Evolutionary conservation across 2,113 vertebrate species (phyloP).

Genomic region (Penelope pileata): DNA sequence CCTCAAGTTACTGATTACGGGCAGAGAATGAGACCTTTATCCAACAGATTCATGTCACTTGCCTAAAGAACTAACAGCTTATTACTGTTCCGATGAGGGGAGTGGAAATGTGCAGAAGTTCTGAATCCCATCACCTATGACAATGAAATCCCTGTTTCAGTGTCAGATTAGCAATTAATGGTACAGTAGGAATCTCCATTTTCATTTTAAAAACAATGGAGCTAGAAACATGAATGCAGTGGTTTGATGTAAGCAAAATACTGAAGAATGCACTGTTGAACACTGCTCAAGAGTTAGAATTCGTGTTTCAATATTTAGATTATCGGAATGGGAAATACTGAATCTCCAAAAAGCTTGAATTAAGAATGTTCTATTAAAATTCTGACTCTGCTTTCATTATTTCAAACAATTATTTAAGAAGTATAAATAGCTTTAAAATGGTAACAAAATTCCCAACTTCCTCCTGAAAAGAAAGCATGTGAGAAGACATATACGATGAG

Average conservation of each 20-base stretch:
- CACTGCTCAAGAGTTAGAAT: slow-evolving; percentile 5
- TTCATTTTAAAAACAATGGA: slow-evolving; percentile 47
- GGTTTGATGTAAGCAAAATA: slow-evolving; percentile 8
- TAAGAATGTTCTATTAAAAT: not conserved
- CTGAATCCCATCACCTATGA: slow-evolving; percentile 43
- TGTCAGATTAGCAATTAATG: slow-evolving; percentile 49
- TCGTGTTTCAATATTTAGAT: not conserved
- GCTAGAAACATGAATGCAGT: not conserved
- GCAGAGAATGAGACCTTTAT: slow-evolving; percentile 90
- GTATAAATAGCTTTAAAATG: slow-evolving; percentile 4
- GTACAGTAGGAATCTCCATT: slow-evolving; percentile 55
- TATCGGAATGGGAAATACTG: not conserved
- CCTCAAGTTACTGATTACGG: slow-evolving; percentile 90
- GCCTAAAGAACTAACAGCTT: slow-evolving; percentile 73
- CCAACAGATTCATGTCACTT: not conserved
- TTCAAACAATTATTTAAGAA: not conserved
- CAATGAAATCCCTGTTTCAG: slow-evolving; percentile 66
- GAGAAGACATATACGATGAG: not conserved
- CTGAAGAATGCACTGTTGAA: slow-evolving; percentile 1
- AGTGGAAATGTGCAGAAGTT: slow-evolving; percentile 66
- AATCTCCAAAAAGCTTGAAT: not conserved
- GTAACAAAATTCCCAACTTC: not conserved
- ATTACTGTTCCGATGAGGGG: slow-evolving; percentile 62
- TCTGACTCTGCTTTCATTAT: not conserved
- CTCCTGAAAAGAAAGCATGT: not conserved